These are phyloP conservation scores for Tenrec ecaudatus DNA, from an alignment of 2,113 vertebrate genomes.

Conservation along the genomic window DNA sequence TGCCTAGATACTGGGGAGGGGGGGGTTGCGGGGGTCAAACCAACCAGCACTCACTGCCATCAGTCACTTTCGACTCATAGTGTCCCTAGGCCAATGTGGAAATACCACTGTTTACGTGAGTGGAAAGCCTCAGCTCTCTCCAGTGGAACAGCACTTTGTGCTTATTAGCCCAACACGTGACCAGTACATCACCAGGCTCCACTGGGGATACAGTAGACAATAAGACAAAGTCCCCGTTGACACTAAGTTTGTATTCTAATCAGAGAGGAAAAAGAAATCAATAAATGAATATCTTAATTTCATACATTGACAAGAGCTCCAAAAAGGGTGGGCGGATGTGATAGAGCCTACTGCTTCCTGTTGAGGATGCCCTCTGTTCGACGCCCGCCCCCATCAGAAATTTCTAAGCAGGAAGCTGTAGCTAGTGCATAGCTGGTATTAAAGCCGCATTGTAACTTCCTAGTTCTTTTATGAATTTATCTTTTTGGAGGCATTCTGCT, in stretches of 20 bases:
- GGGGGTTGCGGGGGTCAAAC: too few species aligned
- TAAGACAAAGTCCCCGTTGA: neutral
- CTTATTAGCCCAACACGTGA: too few species aligned
- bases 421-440: conserved; percentile 27
- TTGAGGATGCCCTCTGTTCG: conserved; percentile 2
- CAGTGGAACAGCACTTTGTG: too few species aligned
- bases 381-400: neutral
- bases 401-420: conserved; percentile 36
- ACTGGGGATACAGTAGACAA: neutral
- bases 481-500: conserved; percentile 14
- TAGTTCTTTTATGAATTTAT: conserved; percentile 19
- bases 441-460: conserved; percentile 22
- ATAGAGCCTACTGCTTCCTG: neutral
- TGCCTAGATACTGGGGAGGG: neutral
- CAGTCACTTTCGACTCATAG: too few species aligned
- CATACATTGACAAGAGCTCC: conserved; percentile 30
- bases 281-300: conserved; percentile 30
- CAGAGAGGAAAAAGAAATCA: neutral
- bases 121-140: too few species aligned
- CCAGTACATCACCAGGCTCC: too few species aligned
- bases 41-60: too few species aligned
- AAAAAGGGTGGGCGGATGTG: neutral
- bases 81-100: too few species aligned
- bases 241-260: conserved; percentile 22
- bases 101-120: too few species aligned